phyloP scores from a whole-genome alignment of 2,888 invertebrate genomes.

The Nomada goodeniana region DNA sequence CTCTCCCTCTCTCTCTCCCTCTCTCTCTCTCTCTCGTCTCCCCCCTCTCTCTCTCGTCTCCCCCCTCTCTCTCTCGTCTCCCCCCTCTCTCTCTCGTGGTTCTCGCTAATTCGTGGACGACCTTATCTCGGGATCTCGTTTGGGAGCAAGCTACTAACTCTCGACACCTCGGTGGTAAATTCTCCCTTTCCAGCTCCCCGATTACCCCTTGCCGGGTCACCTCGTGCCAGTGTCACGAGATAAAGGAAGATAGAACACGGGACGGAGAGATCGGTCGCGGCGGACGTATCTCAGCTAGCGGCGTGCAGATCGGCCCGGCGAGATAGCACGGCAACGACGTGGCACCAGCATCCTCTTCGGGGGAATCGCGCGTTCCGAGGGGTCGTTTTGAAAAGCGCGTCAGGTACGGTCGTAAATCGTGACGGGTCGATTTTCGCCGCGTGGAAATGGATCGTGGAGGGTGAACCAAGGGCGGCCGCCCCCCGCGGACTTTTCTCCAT shows the following conservation, averaged over 20 bases:
- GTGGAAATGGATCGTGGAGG: conserved; percentile 46
- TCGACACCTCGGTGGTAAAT: conserved; percentile 77
- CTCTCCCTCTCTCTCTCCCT: background rate
- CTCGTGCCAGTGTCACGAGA: conserved; percentile 20
- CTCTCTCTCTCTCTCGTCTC: background rate
- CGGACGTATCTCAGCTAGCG: conserved; percentile 65
- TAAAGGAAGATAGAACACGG: conserved; percentile 1
- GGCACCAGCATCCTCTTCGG: conserved; percentile 55
- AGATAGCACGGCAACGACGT: conserved; percentile 55
- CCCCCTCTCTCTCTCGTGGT: background rate
- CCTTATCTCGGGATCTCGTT: conserved; percentile 73
- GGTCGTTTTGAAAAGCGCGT: conserved; percentile 58
- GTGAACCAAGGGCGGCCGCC: conserved; percentile 13
- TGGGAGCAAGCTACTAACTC: conserved; percentile 75
- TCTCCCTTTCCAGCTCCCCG: conserved; percentile 59
- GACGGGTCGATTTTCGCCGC: conserved; percentile 59
- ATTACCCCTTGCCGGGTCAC: conserved; percentile 14
- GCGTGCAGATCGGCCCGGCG: conserved; percentile 65
- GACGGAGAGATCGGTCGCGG: conserved; percentile 42
- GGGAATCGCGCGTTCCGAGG: conserved; percentile 31
- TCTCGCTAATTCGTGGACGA: conserved; percentile 73
- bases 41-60: background rate
- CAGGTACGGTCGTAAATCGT: conserved; percentile 64
- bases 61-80: background rate
- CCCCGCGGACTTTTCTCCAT: conserved; percentile 53